phyloP scores from a whole-genome alignment of 2,888 invertebrate genomes.

The Macaria liturata region DNA sequence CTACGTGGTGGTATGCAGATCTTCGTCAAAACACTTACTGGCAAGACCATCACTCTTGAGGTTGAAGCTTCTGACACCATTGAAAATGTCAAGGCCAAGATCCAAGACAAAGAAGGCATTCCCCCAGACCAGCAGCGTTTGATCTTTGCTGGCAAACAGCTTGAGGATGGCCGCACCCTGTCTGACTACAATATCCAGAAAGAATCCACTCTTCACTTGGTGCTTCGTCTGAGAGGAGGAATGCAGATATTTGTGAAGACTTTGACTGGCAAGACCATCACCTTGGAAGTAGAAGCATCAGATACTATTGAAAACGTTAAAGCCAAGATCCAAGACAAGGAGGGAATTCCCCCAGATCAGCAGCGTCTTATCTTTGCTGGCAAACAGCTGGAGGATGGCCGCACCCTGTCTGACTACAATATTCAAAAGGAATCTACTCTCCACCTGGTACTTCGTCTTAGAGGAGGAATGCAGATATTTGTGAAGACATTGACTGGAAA shows the following conservation, averaged over 20 bases:
- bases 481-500: conserved; percentile 55
- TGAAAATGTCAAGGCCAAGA: conserved; percentile 69
- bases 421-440: conserved; percentile 65
- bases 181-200: conserved; percentile 72
- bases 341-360: conserved; percentile 65
- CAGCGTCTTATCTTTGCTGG: conserved; percentile 64
- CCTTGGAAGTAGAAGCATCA: conserved; percentile 58
- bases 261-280: conserved; percentile 61
- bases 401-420: conserved; percentile 62
- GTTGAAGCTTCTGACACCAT: conserved; percentile 67
- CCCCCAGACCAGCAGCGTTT: conserved; percentile 68
- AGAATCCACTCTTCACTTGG: conserved; percentile 65
- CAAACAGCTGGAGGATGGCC: conserved; percentile 62
- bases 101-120: conserved; percentile 69
- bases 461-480: conserved; percentile 62
- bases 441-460: conserved; percentile 56
- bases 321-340: conserved; percentile 66
- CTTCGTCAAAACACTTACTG: conserved; percentile 67
- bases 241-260: conserved; percentile 70
- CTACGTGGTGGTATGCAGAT: conserved; percentile 69
- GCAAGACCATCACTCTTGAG: conserved; percentile 67
- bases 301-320: conserved; percentile 67
- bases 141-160: conserved; percentile 67
- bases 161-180: conserved; percentile 67
- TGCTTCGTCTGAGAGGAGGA: conserved; percentile 62